Percentiles rank a stretch among this genome's conserved stretches.
phyloP scores from a whole-genome alignment of 2,113 vertebrate genomes.

The Corapipo altera region DNA sequence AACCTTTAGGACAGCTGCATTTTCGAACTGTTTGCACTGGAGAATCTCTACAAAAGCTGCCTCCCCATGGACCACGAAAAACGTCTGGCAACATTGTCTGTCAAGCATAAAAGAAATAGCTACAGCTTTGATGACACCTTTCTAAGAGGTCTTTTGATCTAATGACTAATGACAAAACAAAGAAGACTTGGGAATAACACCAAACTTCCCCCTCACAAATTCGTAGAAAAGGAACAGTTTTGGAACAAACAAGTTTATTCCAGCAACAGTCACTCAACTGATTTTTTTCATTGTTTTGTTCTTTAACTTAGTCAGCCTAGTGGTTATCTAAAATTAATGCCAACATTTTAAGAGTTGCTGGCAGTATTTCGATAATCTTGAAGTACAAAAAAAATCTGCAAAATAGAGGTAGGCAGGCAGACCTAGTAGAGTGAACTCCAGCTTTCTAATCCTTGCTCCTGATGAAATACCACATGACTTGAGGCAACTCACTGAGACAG shows the following conservation, averaged over 20 bases:
- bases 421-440: neutral
- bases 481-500: neutral
- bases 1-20: conserved; percentile 89
- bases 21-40: conserved; percentile 88
- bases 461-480: neutral
- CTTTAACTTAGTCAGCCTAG: neutral
- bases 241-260: neutral
- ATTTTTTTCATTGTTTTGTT: neutral
- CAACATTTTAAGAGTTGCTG: neutral
- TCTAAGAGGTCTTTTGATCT: neutral
- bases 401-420: neutral
- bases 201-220: neutral
- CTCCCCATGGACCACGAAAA: conserved; percentile 92
- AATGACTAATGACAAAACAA: neutral
- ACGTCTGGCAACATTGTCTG: conserved; percentile 98
- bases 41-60: conserved; percentile 91
- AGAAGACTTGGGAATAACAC: neutral
- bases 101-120: conserved; percentile 43
- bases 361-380: neutral
- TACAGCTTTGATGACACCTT: neutral
- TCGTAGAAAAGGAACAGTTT: neutral
- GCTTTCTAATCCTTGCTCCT: neutral
- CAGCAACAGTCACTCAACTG: neutral
- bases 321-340: neutral
- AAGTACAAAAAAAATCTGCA: neutral